phyloP scores from a whole-genome alignment of 1,140 invertebrate species.

The Listronotus oregonensis region DNA sequence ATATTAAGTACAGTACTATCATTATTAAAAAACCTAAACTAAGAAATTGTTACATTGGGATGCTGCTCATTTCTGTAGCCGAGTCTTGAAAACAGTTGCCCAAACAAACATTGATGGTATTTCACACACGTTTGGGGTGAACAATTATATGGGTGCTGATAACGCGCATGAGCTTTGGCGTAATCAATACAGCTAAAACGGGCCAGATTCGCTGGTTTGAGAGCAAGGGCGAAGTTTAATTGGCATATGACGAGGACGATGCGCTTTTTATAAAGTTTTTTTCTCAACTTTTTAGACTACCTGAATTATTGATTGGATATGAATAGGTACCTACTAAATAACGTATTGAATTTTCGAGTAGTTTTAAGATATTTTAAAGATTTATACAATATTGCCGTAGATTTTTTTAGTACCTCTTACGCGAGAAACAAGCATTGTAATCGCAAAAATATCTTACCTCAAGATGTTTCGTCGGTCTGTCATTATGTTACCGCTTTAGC shows the following conservation, averaged over 20 bases:
- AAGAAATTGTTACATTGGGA: constrained; percentile 38
- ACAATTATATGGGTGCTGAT: constrained; percentile 27
- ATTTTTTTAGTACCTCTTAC: no score
- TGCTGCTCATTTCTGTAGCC: constrained; percentile 33
- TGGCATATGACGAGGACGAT: background rate
- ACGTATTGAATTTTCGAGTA: background rate
- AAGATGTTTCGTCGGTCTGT: no score
- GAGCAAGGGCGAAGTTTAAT: background rate
- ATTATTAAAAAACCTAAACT: constrained; percentile 20
- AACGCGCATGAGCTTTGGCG: constrained; percentile 31
- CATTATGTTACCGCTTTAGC: no score
- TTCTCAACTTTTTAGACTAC: background rate
- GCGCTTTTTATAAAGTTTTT: background rate
- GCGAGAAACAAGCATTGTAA: no score
- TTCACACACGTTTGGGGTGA: background rate
- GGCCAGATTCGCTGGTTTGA: constrained; percentile 1
- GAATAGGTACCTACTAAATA: background rate
- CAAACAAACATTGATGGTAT: background rate
- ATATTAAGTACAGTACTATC: constrained; percentile 29
- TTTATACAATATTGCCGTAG: no score
- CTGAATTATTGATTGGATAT: constrained; percentile 6
- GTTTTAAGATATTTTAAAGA: background rate
- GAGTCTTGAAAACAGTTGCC: constrained; percentile 21
- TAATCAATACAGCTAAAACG: constrained; percentile 47
- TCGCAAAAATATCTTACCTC: no score